Evolutionary conservation across 2,113 vertebrate genomes (phyloP).

Genomic region (Psammodynastes pulverulentus): DNA sequence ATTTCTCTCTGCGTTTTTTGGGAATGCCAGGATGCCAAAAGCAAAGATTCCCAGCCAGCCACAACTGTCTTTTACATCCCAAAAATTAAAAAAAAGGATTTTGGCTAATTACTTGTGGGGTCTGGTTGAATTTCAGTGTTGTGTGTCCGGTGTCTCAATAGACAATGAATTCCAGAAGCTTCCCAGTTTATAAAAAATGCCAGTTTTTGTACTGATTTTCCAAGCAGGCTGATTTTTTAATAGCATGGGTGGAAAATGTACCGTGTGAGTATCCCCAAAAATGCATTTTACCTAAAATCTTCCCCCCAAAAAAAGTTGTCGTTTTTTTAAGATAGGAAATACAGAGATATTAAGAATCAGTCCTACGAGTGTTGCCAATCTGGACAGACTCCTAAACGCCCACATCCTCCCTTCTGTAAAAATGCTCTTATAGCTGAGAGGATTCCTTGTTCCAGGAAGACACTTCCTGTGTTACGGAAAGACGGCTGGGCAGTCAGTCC

Average conservation of each 20-base stretch:
- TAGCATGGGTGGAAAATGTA: background rate
- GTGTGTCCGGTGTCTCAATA: conserved; percentile 20
- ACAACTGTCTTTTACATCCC: conserved; percentile 33
- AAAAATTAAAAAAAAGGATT: conserved; percentile 23
- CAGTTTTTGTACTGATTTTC: conserved; percentile 26
- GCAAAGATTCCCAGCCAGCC: conserved; percentile 44
- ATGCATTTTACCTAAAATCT: background rate
- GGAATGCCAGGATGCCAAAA: conserved; percentile 42
- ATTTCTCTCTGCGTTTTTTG: conserved; percentile 38
- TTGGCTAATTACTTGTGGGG: conserved; percentile 41
- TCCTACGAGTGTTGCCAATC: background rate
- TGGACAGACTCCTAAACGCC: background rate
- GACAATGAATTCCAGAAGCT: conserved; percentile 45
- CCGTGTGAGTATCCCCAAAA: background rate
- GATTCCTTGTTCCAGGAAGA: background rate
- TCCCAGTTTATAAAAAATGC: conserved; percentile 33
- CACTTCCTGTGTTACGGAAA: background rate
- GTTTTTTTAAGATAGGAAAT: conserved; percentile 1
- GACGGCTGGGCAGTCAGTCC: background rate
- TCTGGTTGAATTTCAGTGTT: conserved; percentile 26
- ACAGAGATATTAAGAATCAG: background rate
- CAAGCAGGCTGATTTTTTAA: conserved; percentile 13
- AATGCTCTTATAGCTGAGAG: background rate
- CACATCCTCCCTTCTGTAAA: background rate
- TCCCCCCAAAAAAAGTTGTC: background rate